phyloP scores from a whole-genome alignment of 2,888 invertebrate species.

The Oscheius sp. region DNA sequence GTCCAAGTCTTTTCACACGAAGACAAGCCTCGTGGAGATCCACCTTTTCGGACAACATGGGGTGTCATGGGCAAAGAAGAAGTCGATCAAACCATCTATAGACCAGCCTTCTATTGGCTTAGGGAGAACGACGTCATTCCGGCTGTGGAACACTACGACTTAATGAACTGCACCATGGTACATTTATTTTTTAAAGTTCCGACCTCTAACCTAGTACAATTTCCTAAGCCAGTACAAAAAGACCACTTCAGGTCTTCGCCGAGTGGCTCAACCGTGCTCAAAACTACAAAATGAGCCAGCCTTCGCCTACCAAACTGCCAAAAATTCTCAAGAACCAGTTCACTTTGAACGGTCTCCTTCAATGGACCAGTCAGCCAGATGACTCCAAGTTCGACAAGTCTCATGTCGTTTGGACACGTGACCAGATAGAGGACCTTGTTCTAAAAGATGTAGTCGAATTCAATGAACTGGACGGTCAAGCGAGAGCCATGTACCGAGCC shows the following conservation, averaged over 20 bases:
- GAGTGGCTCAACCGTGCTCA: background rate
- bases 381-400: background rate
- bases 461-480: background rate
- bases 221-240: background rate
- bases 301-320: slow-evolving; percentile 5
- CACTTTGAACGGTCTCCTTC: slow-evolving; percentile 3
- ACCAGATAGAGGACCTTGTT: slow-evolving; percentile 5
- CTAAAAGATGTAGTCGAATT: slow-evolving; percentile 5
- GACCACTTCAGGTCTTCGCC: background rate
- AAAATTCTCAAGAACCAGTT: background rate
- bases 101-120: background rate
- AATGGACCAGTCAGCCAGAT: background rate
- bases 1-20: background rate
- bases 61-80: slow-evolving; percentile 5
- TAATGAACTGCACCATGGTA: background rate
- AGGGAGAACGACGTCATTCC: background rate
- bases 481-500: slow-evolving; percentile 9
- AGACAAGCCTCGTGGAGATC: background rate
- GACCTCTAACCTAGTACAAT: too few relatives aligned
- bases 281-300: background rate
- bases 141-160: background rate
- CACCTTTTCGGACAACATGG: slow-evolving; percentile 1
- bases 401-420: background rate
- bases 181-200: background rate
- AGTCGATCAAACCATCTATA: background rate